Base-by-base conservation (phyloP, 1,140 invertebrate species). In the Pteromalus puparum region DNA sequence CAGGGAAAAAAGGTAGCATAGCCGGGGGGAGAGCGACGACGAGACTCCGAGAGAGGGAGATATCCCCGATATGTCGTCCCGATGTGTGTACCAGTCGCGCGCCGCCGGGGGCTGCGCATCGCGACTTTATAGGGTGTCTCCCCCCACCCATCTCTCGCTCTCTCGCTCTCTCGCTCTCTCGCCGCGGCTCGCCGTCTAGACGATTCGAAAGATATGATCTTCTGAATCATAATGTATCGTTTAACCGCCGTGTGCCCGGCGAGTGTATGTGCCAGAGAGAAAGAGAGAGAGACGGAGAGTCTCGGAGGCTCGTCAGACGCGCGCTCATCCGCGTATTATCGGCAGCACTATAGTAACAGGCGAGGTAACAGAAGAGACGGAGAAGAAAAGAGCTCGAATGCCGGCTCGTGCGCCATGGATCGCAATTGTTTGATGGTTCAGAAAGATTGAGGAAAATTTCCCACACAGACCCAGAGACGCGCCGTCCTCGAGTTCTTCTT, bases 141-240 rank as follows among this genome's bases (percentile, higher is more conserved):
- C 89, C 89, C 70, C 67, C 53, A 21, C 46, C 53, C 89, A 88
- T 87, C 75, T 34, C 30, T 34, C 30, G 30, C 5, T 2, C 75
- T 79, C 48, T 80, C 28, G 67, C 67, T 0, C 5, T 2, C 75
- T 79, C 48, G 1, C 5, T 2, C 75, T 79, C 48, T 80, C 28
- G 67, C 67, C 6, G 53, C 68, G 61, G 13, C 81, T 86, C 85
- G 84, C 83, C 82, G 91, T 92, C 91, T 92, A 92, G 91, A 92
- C 91, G 90, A 91, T 91, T 90, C 89, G 87, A 85, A 88, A 91
- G 91, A 92, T 92, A 91, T 89, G 86, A 92, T 92, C 91, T 91
- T 72, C 89, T 90, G 90, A 91, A 92, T 91, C 89, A 90, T 92
- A 92, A 92, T 91, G 88, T 92, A 92, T 91, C 90, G 87, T 90